Base-by-base conservation (phyloP, 2,797 vertebrate genomes). In the Acomys russatus region DNA sequence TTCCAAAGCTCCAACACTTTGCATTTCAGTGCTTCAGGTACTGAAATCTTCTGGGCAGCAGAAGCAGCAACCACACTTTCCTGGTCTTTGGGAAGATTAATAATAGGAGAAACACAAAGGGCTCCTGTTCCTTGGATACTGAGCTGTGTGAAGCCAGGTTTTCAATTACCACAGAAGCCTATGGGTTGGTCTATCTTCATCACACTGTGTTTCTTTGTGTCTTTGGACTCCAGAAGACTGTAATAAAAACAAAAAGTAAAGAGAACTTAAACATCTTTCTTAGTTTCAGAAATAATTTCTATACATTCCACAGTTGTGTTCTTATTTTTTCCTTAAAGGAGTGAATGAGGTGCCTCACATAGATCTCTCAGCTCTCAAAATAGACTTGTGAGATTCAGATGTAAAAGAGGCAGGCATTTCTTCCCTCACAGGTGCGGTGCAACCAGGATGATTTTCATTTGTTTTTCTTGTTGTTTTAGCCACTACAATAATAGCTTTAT, bases 341-440 rank as follows among this genome's bases (percentile, higher is more conserved):
- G n/a, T 76, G 66, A 97, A 61, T 71, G 85, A 80, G 17, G 38
- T 71, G 71, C 33, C 56, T 92, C 79, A 54, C 22, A 88, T 12
- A 80, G 71, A 74, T 88, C 90, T 86, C 70, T 96, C 59, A 90
- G 70, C 71, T 88, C 89, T 91, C 73, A 86, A 91, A 96, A 95
- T 83, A 97, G 92, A 94, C 68, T 82, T 95, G 59, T 71, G 96
- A 93, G 94, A 93, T 90, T 92, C 91, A 63, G 68, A 80, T 92
- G 54, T 79, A 68, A 77, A 95, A 83, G 44, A 54, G 85, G 70
- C 59, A 61, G 61, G 78, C 12, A 84, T 96, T 92, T 97, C 84
- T 89, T 96, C 66, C 85, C 78, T 92, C 74, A 61, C 33, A 84
- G 59, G 90, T 93, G 30, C 56, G 68, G 66, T 92, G 64, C 84